phyloP scores from a whole-genome alignment of 2,113 vertebrate species.

The Rissa tridactyla region DNA sequence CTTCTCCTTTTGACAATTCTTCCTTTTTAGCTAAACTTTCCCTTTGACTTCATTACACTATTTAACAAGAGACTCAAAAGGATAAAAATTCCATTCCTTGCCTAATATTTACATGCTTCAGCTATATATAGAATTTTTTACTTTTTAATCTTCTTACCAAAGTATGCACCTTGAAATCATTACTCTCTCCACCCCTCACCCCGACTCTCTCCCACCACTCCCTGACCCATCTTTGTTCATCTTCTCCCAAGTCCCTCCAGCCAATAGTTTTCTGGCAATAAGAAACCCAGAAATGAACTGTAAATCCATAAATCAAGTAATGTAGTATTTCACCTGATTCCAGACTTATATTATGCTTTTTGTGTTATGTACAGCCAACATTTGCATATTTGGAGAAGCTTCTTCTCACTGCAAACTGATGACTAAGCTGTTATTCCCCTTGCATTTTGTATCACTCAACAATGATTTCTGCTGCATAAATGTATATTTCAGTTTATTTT shows the following conservation, averaged over 20 bases:
- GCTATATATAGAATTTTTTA: background rate
- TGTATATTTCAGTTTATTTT: background rate
- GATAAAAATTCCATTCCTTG: background rate
- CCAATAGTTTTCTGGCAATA: background rate
- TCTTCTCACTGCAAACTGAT: background rate
- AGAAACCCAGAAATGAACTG: background rate
- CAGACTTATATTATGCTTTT: background rate
- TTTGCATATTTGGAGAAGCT: background rate
- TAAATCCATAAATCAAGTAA: background rate
- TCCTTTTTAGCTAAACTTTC: background rate
- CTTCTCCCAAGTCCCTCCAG: rapidly evolving
- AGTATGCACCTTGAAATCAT: background rate
- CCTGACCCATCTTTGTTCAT: rapidly evolving
- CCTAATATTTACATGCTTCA: background rate
- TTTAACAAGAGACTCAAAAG: background rate
- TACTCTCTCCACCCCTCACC: background rate
- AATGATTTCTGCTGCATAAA: background rate
- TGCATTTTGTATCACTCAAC: background rate
- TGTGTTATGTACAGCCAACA: background rate
- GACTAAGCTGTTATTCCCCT: background rate
- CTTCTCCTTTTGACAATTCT: background rate
- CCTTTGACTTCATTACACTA: background rate
- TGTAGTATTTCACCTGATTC: background rate
- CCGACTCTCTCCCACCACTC: background rate
- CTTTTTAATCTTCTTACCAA: background rate